Evolutionary conservation across 2,113 vertebrate genomes (phyloP), one percentile per base, ranked within the genome.

Genomic region (Asarcornis scutulata): DNA sequence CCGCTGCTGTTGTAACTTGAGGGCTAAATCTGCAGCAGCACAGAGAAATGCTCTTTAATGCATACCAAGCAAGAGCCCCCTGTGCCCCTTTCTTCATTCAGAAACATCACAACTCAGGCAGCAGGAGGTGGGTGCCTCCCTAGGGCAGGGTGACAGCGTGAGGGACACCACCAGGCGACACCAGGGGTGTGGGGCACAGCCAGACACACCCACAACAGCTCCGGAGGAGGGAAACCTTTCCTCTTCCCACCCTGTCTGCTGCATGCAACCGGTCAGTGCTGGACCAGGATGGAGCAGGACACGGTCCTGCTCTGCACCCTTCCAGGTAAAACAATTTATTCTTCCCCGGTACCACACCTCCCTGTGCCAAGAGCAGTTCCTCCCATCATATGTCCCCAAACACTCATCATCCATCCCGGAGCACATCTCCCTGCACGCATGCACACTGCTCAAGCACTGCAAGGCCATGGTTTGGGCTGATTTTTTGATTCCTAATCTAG

Each of bases 101-200:
- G 63, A 50, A 75, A 48, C 1, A 1, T 23, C 38, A 15, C 5
- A 4, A 36, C n/a, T 50, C 1, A 3, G 21, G 48, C 48, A 48
- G 48, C 48, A 12, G 48, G 48, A 50, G 1, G 27, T 2, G 1
- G 1, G 6, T 56, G 64, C 50, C 59, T 71, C 42, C 69, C 69
- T 13, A 4, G 20, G 56, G 12, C 20, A 15, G 58, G 86, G 62
- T 48, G 31, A 50, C 42, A 53, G 86, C 50, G 31, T 8, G 0
- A 59, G 26, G 31, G 62, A 74, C 14, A 38, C 13, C 27, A 13
- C 16, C 1, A 1, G 48, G 48, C 5, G 10, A 50, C 48, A 50
- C 48, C 59, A 16, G 40, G 46, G 17, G 56, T 2, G 0, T 13
- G 46, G 27, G 56, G 26, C 79, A 34, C 15, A 58, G 50, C 56